Conservation (phyloP, 2,888 invertebrate species). For the Chelonus formosanus region DNA sequence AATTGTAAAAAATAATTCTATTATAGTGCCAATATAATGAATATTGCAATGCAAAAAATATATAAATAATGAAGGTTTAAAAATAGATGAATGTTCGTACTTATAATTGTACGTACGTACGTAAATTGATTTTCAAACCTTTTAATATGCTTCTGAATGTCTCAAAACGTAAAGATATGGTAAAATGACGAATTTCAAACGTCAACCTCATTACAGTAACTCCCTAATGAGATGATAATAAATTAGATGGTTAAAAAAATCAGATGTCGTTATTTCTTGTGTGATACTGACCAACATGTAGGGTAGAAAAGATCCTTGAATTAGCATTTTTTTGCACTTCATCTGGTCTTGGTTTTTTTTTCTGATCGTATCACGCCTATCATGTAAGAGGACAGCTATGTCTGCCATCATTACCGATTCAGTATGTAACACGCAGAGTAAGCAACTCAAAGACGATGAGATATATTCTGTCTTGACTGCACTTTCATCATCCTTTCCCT, state of each 20-base stretch:
- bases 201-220: no score
- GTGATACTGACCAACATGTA: constrained; percentile 34
- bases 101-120: no score
- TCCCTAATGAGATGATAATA: background rate
- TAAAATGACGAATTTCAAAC: no score
- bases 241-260: background rate
- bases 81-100: no score
- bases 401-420: constrained; percentile 41
- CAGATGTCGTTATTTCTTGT: constrained; percentile 11
- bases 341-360: background rate
- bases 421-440: constrained; percentile 44
- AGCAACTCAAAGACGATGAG: constrained; percentile 45
- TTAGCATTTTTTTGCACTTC: constrained; percentile 37
- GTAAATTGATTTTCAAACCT: no score
- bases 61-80: no score
- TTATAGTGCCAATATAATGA: no score
- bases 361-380: constrained; percentile 29
- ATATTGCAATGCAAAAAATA: no score
- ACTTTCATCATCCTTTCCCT: constrained; percentile 11
- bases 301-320: constrained; percentile 43
- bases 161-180: no score
- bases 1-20: no score
- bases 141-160: no score
- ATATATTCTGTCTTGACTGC: constrained; percentile 40
- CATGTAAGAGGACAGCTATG: constrained; percentile 17